Base-by-base conservation (phyloP, 2,888 invertebrate species). In the Amorpha juglandis region DNA sequence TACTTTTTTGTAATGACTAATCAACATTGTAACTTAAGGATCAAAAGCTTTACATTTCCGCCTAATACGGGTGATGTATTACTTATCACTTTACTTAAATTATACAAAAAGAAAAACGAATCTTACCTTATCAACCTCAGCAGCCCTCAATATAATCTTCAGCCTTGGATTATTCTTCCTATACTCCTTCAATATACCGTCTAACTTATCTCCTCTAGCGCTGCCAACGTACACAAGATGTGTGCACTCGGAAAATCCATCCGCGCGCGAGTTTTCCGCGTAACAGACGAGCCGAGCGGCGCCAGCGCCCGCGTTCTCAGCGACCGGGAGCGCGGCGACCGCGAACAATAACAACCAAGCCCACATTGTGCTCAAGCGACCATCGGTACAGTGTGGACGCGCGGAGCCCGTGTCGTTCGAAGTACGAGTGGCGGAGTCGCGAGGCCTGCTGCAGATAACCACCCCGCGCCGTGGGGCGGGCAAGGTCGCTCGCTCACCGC, bases 111-210 rank as follows among this genome's bases (percentile, higher is more conserved):
- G 64, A 70, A 70, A 52, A 62, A 69, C 21, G 62, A 68, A 64
- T 72, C 88, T 83, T 86, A 95, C 95, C 94, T 95, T 94, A 80
- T 95, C 94, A 69, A 88, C 90, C 70, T 94, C 94, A 71, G 89
- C 86, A 64, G 94, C 93, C 68, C 94, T 92, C 70, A 95, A 79
- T 70, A 95, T 83, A 71, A 95, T 89, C 85, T 95, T 95, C 73
- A 94, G 83, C 67, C 91, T 87, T 35, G 93, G 92, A 70, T 92
- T 90, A 68, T 82, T 84, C 71, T 92, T 92, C 77, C 90, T 90
- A 74, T 94, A 90, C 70, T 89, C 91, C 80, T 94, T 94, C 73
- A 93, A 75, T 51, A 92, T 66, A 35, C 77, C 75, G 38, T 91
- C 91, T 64, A 93, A 86, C 69, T 91, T 89, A 6, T 92, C 90